A percentile compares a stretch with the other conserved stretches of the same genome.
phyloP scores from a whole-genome alignment of 2,888 invertebrate species.

The Celastrina argiolus region DNA sequence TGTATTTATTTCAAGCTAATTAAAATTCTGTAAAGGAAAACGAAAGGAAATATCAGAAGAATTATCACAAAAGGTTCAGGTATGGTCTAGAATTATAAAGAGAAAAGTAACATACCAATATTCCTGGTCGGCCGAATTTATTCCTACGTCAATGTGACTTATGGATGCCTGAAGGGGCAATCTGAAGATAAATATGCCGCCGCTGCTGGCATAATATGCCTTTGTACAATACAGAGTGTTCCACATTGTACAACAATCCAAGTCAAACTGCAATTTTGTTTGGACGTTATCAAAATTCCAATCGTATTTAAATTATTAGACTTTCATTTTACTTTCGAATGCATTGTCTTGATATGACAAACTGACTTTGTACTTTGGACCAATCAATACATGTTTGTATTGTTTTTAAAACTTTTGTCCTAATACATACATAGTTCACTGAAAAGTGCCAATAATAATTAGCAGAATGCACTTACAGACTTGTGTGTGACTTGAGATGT shows the following conservation, averaged over 20 bases:
- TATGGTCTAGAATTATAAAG: slow-evolving; percentile 24
- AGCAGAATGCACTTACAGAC: too few species aligned
- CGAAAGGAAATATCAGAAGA: slow-evolving; percentile 4
- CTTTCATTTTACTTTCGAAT: too few species aligned
- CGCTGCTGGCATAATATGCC: slow-evolving; percentile 22
- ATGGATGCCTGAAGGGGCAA: slow-evolving; percentile 32
- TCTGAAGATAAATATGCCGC: slow-evolving; percentile 29
- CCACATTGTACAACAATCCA: background rate
- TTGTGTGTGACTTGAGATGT: too few species aligned
- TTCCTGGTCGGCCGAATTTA: slow-evolving; percentile 29
- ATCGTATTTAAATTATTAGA: too few species aligned
- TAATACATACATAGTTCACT: too few species aligned
- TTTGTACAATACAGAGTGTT: slow-evolving; percentile 11
- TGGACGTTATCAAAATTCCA: background rate
- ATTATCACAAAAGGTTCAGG: slow-evolving; percentile 19
- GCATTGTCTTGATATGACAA: too few species aligned
- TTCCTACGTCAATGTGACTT: slow-evolving; percentile 36
- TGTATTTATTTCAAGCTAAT: too few species aligned
- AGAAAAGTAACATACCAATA: slow-evolving; percentile 29
- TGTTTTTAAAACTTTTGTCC: too few species aligned
- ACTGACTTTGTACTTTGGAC: too few species aligned
- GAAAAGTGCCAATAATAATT: too few species aligned
- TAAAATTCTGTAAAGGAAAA: background rate
- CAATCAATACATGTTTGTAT: too few species aligned
- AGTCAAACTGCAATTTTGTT: background rate